A percentile compares a stretch with the other conserved stretches of the same genome.
Conservation (phyloP, 2,113 vertebrate species). For the Sitta europaea region DNA sequence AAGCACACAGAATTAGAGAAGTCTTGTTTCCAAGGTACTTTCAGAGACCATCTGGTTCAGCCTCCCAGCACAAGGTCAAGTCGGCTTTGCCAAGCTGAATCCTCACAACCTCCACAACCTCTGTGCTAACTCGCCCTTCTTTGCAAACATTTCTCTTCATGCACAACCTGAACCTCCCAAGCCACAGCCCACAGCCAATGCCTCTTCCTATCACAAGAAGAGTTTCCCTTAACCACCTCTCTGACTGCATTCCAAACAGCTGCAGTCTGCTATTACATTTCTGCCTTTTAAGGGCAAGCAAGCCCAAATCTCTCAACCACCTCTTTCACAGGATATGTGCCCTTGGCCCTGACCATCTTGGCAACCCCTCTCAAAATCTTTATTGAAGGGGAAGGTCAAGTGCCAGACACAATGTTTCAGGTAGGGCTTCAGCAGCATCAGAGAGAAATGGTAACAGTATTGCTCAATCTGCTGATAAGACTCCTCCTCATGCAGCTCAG, state of each 20-base stretch:
- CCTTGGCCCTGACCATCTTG: neutral
- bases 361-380: neutral
- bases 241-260: neutral
- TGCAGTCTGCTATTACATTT: neutral
- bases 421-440: neutral
- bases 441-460: neutral
- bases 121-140: neutral
- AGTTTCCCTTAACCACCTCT: neutral
- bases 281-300: neutral
- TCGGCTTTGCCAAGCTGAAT: neutral
- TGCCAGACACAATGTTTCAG: neutral
- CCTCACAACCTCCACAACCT: neutral
- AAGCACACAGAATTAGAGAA: neutral
- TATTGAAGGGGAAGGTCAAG: neutral
- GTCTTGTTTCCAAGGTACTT: neutral
- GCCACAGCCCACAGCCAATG: neutral
- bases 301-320: neutral
- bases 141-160: neutral
- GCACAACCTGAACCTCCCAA: neutral
- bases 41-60: accelerated
- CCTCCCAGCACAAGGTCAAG: neutral
- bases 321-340: neutral
- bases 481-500: neutral
- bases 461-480: neutral
- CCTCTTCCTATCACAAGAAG: neutral